Evolutionary conservation across 2,113 vertebrate genomes (phyloP).

Genomic region (Psammodynastes pulverulentus): DNA sequence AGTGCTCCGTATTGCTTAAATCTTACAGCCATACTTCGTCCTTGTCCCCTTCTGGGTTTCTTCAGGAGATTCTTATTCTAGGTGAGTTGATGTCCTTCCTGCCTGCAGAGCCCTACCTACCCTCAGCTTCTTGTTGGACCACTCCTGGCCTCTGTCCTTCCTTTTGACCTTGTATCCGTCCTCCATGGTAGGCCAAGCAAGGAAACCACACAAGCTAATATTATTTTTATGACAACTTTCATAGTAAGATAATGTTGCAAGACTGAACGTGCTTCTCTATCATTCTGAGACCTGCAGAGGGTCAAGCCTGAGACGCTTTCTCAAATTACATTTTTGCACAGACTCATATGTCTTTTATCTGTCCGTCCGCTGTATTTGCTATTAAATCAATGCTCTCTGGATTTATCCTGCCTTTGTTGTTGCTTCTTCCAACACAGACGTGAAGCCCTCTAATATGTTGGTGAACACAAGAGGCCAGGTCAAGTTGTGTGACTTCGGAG

Average conservation of each 20-base stretch:
- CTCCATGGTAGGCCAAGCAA: neutral
- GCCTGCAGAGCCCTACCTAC: neutral
- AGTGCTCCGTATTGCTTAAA: neutral
- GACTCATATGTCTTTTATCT: neutral
- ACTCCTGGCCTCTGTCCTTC: neutral
- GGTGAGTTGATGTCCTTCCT: neutral
- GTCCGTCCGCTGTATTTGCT: neutral
- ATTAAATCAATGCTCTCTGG: neutral
- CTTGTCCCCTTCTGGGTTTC: neutral
- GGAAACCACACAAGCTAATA: neutral
- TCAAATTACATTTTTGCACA: neutral
- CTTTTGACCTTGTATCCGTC: neutral
- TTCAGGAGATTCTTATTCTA: neutral
- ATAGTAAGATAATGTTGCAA: neutral
- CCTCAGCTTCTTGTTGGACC: neutral
- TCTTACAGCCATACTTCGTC: neutral
- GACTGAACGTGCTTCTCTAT: neutral
- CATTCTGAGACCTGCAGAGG: neutral
- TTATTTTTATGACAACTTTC: neutral
- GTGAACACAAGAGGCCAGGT: conserved; percentile 97
- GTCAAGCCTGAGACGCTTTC: neutral
- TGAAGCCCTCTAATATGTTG: conserved; percentile 98
- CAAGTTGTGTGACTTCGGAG: conserved; percentile 98
- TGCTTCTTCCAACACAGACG: conserved; percentile 72
- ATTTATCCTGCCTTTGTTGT: neutral